Base-by-base conservation (phyloP, 2,888 invertebrate genomes). In the Achlya flavicornis region DNA sequence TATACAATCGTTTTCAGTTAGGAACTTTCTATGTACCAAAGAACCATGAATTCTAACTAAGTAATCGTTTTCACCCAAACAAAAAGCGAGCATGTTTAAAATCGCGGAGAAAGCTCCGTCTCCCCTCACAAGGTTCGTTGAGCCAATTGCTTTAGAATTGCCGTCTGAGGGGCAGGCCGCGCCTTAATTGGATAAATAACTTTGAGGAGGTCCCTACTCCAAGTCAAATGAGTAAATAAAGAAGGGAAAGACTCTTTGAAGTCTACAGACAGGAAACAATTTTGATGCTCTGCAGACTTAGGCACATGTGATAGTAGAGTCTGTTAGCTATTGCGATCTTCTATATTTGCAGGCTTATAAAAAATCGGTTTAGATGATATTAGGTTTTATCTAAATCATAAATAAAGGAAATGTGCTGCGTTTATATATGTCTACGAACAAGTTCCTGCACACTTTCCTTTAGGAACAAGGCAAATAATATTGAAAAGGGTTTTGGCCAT, bases 101-200 rank as follows among this genome's bases (percentile, higher is more conserved):
- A 80, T 80, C 76, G 82, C 77, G 68, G 76, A 86, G 88, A 91
- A 90, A 89, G 87, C 82, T 85, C 78, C 72, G 68, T 69, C 71
- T 67, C 88, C 87, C 88, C 87, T 87, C 85, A 73, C 69, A 68
- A 72, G 69, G 69, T 76, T 87, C 75, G 80, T 89, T 87, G 87
- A 90, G 84, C 85, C 93, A 93, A 93, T 93, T 93, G 89, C 82
- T 84, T 79, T 77, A 79, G 81, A 87, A 88, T 89, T 87, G 83
- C 80, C 79, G 86, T 85, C 87, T 84, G 87, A 86, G 88, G 90
- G 90, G 88, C 83, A 75, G 85, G 76, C 79, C 78, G 75, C 71
- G 75, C 78, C 84, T 87, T 93, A 92, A 93, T 93, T 93, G 91
- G 86, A 84, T 88, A 87, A 92, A 91, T 85, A 87, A 87, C 87